phyloP scores from a whole-genome alignment of 2,113 vertebrate genomes.

The Arenaria interpres region DNA sequence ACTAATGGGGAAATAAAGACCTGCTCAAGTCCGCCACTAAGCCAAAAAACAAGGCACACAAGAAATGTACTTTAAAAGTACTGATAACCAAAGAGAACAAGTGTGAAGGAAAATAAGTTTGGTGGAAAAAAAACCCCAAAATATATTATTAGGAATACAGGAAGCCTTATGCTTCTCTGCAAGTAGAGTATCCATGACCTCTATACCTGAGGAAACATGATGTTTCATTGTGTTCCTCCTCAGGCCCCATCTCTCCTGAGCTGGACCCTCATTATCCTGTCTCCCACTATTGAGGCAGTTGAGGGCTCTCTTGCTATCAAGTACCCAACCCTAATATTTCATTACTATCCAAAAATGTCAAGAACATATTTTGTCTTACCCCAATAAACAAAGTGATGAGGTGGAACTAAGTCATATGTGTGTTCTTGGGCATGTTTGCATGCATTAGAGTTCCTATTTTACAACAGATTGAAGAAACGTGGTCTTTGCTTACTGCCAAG shows the following conservation, averaged over 20 bases:
- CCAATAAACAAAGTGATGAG: background rate
- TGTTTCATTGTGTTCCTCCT: background rate
- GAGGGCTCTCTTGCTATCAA: background rate
- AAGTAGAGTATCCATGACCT: background rate
- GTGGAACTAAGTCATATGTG: background rate
- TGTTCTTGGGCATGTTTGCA: background rate
- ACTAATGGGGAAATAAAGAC: background rate
- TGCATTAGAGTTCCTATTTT: background rate
- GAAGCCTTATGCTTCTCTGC: background rate
- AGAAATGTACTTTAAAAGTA: background rate
- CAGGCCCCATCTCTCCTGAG: background rate
- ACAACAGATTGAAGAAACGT: background rate
- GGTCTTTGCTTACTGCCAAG: background rate
- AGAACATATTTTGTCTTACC: background rate
- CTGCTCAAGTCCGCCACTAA: background rate
- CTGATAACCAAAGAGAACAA: background rate
- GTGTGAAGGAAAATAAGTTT: background rate
- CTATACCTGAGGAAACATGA: background rate
- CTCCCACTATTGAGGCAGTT: background rate
- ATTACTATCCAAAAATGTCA: background rate
- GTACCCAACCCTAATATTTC: background rate
- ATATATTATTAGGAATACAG: background rate
- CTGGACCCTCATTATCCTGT: background rate
- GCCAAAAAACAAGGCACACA: background rate
- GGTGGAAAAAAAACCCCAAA: background rate